Evolutionary conservation across 2,888 invertebrate species (phyloP), one percentile per base, ranked within the genome.

Genomic region (Himalopsyche japonica): DNA sequence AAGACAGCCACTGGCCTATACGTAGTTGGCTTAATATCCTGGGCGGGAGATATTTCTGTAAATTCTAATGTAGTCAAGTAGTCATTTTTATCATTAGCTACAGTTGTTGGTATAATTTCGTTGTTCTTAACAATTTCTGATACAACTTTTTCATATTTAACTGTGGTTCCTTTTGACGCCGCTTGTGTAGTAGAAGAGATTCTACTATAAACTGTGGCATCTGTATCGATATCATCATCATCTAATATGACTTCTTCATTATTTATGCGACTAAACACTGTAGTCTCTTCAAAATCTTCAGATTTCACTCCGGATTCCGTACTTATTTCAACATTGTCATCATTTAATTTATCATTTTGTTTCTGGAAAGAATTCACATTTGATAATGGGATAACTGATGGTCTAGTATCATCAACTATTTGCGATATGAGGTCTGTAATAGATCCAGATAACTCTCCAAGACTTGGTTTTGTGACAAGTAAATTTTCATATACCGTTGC

Each of bases 401-500:
- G 89, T 0, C 90, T 90, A 27, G 88, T 88, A 87, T 90, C 88
- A 87, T 92, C 89, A 6, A 91, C 91, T 82, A 92, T 90, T 89
- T 92, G 92, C n/a, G 91, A 92, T n/a, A 92, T 57, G 87, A 92
- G 89, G 88, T 92, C 92, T 82, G 89, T 91, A 90, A 92, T 92
- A 3, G 92, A 92, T 86, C 91, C 92, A 1, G 91, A 90, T 10
- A 87, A 80, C 37, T 87, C 85, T 86, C 80, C 24, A 49, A 92
- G 88, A 86, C 91, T 89, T 79, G 90, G 89, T 87, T 92, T 90
- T 4, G 91, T 90, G 18, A 37, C 57, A 18, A 49, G 76, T 34
- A 79, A 76, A 34, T 43, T 83, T 80, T 81, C 47, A 18, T 57
- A 27, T 27, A 77, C 47, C 34, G 64, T 32, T 43, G 79, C 78